Evolutionary conservation across 92 coral and sea anemone species (phyloP), one percentile per base, ranked within the genome.

Genomic region (Anthopleura xanthogrammica): DNA sequence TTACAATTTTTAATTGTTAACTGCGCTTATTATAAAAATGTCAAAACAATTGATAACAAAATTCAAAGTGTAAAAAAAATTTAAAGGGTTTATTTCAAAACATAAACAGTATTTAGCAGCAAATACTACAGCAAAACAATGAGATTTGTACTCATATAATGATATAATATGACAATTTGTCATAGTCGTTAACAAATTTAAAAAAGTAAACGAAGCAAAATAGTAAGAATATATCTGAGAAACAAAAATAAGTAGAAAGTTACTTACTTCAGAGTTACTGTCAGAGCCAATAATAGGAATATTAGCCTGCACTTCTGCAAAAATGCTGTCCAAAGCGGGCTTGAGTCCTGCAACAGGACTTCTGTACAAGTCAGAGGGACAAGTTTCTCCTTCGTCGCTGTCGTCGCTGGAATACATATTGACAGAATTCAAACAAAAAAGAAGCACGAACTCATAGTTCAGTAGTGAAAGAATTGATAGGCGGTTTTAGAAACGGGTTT

Each of bases 241-340:
- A 60, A 62, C 54, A 73, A 56, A 36, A 17, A 50, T 6, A 41
- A 17, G 40, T 12, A 12, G 23, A 41, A 50, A 39, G 11, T 24
- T 8, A 29, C 85, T 91, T 88, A 95, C 98, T 83, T 94, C 93
- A 29, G 92, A 90, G 48, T 86, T 84, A 77, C 90, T 92, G 23
- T 92, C 98, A 78, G 92, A 90, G 77, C 94, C 91, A 65, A 95
- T 86, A 50, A 81, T 82, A 14, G 98, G 98, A 82, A 95, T 95
- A 82, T 91, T 95, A 57, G 94, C 95, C 84, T 92, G 88, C 79
- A 95, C 94, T 87, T 95, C 98, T n/a, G 94, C 94, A 77, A 95
- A 92, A 77, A 95, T 95, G 73, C 85, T 83, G 83, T 92, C 97
- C 89, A 93, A 87, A 80, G 92, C 98, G 54, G 98, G 94, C 76